Evolutionary conservation across 2,797 vertebrate species (phyloP).

Genomic region (Chelidonichthys spinosus): DNA sequence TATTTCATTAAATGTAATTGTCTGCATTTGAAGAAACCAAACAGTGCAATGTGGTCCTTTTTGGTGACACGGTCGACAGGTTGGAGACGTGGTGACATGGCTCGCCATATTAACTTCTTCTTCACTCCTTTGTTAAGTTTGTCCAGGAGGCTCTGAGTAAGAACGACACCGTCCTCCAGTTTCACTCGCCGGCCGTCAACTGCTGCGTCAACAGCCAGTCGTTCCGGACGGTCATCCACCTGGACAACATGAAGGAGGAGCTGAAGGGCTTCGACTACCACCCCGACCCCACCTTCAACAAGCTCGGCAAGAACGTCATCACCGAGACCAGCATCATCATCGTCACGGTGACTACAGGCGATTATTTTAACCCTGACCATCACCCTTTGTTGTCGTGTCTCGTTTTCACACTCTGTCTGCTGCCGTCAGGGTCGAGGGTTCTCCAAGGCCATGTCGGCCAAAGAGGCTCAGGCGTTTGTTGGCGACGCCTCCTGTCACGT

Average conservation of each 20-base stretch:
- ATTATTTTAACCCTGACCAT: rapidly evolving
- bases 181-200: conserved; percentile 86
- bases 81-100: neutral
- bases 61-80: no score
- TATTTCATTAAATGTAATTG: neutral
- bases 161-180: conserved; percentile 88
- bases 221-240: conserved; percentile 84
- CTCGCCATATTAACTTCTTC: neutral
- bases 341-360: conserved; percentile 69
- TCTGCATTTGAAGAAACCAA: neutral
- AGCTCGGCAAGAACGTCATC: conserved; percentile 86
- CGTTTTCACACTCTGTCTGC: neutral
- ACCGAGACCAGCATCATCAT: conserved; percentile 83
- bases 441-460: conserved; percentile 91
- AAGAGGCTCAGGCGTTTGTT: conserved; percentile 92
- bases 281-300: conserved; percentile 87
- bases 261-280: conserved; percentile 89
- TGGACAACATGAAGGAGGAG: conserved; percentile 86
- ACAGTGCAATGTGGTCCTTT: neutral
- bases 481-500: conserved; percentile 89
- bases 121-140: conserved; percentile 73
- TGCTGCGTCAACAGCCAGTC: conserved; percentile 74
- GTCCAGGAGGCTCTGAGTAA: conserved; percentile 67
- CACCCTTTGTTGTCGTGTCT: neutral
- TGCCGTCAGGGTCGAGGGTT: conserved; percentile 89